Percentiles rank a stretch among this genome's conserved stretches.
phyloP scores from a whole-genome alignment of 2,113 vertebrate species.

The Gopherus flavomarginatus region DNA sequence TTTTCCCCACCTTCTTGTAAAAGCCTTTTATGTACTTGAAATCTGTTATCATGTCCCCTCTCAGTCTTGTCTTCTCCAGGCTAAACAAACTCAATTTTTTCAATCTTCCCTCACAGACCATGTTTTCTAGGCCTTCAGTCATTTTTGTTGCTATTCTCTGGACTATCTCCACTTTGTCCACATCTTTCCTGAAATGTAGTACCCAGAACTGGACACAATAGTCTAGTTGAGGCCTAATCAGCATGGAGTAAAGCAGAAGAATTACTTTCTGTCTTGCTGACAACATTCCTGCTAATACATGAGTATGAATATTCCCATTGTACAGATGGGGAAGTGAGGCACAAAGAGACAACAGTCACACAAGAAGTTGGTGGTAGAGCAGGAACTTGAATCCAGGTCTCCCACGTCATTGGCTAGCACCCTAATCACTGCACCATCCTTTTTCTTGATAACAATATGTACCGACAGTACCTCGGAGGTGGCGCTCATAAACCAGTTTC shows the following conservation, averaged over 20 bases:
- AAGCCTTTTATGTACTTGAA: no score
- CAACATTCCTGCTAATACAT: background rate
- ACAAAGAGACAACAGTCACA: background rate
- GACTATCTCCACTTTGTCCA: background rate
- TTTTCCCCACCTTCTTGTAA: no score
- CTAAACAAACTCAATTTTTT: background rate
- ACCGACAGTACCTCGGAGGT: background rate
- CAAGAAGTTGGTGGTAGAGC: background rate
- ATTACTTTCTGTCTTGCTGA: background rate
- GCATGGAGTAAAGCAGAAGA: background rate
- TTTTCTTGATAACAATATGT: accelerated
- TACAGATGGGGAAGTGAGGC: no score
- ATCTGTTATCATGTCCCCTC: no score
- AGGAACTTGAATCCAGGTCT: background rate
- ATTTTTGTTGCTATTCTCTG: background rate
- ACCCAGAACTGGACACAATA: background rate
- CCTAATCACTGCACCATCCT: background rate
- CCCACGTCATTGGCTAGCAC: background rate
- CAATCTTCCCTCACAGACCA: background rate
- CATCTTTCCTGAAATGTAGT: background rate
- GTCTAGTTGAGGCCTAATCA: background rate
- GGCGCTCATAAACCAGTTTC: background rate
- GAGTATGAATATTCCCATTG: background rate
- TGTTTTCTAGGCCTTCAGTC: background rate
- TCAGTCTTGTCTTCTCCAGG: background rate